Base-by-base conservation (phyloP, 2,797 vertebrate species). In the Gallirallus australis region DNA sequence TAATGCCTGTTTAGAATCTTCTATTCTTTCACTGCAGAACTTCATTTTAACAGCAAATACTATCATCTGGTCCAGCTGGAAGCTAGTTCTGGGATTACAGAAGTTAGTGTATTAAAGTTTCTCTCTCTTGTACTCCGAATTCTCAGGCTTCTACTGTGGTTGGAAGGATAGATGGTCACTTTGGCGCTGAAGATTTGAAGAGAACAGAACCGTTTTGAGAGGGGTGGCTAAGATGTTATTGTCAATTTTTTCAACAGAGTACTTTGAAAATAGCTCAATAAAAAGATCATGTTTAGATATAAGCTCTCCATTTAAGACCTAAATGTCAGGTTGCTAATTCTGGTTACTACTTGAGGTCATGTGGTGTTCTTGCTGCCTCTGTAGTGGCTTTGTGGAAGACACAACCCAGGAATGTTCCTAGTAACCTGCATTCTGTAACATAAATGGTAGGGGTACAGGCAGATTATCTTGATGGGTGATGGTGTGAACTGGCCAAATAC, bases 251-350 rank as follows among this genome's bases (percentile, higher is more conserved):
- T 45, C 8, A 42, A 11, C 8, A 2, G 28, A n/a, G 33, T 39
- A 15, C 16, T 81, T 80, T 0, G n/a, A 66, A 70, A 77, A 45
- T 52, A 73, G 23, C 21, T n/a, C 20, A 61, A 40, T 81, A 66
- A 75, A 61, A 87, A 68, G 23, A 42, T 68, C 0, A 3, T 28
- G 17, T 65, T 65, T 64, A 53, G 15, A 47, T 77, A 16, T 1
- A 25, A 0, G 0, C 30, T 75, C 23, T 66, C 4, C 50, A 14
- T 79, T 79, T 70, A 48, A 39, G 75, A 88, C n/a, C 40, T 77
- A 33, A 86, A 71, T 88, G 77, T 83, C 66, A 86, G 83, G 66
- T 64, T 86, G 73, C 73, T 82, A 60, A 79, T 76, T 89, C 61
- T 86, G 52, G n/a, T 90, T 95, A 54, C 20, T 53, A 37, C 48